A percentile compares a stretch with the other conserved stretches of the same genome.
These are phyloP conservation scores for Drosophila fuyamai DNA, from an alignment of 1,140 invertebrate genomes.

Conservation along the genomic window DNA sequence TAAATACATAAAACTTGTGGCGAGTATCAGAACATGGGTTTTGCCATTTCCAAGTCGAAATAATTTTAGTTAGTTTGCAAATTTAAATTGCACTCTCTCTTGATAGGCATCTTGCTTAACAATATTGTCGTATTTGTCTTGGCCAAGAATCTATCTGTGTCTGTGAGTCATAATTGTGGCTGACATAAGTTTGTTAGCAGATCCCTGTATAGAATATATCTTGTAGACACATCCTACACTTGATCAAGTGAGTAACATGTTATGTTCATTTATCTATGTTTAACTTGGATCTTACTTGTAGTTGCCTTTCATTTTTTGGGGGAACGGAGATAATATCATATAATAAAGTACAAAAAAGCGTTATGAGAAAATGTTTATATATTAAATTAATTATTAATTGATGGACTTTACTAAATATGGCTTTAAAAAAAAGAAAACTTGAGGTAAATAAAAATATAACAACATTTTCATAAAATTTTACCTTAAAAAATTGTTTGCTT, in stretches of 20 bases:
- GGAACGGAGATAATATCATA: too few species aligned
- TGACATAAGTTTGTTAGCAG: conserved; percentile 43
- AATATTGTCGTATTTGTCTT: conserved; percentile 41
- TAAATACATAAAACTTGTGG: too few species aligned
- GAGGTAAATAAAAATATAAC: too few species aligned
- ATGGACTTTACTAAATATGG: too few species aligned
- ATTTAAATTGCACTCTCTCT: conserved; percentile 17
- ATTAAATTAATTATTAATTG: too few species aligned
- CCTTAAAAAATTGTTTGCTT: too few species aligned
- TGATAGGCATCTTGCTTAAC: conserved; percentile 35
- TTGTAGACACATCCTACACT: conserved; percentile 20
- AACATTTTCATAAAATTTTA: too few species aligned
- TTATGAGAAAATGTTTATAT: too few species aligned
- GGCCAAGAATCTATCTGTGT: conserved; percentile 1
- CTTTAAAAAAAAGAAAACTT: too few species aligned
- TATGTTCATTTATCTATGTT: not conserved
- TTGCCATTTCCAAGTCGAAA: conserved; percentile 8
- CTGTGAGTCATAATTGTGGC: conserved; percentile 39
- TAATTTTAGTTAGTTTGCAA: conserved; percentile 4
- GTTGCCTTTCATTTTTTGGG: not conserved
- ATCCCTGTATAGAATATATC: conserved; percentile 24
- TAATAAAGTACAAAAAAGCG: too few species aligned
- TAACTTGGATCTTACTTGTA: conserved; percentile 3
- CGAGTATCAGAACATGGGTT: not conserved
- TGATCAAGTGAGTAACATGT: conserved; percentile 30